Percentiles rank a stretch among this genome's conserved stretches.
Conservation (phyloP, 2,113 vertebrate species). For the Actinemys pallida region DNA sequence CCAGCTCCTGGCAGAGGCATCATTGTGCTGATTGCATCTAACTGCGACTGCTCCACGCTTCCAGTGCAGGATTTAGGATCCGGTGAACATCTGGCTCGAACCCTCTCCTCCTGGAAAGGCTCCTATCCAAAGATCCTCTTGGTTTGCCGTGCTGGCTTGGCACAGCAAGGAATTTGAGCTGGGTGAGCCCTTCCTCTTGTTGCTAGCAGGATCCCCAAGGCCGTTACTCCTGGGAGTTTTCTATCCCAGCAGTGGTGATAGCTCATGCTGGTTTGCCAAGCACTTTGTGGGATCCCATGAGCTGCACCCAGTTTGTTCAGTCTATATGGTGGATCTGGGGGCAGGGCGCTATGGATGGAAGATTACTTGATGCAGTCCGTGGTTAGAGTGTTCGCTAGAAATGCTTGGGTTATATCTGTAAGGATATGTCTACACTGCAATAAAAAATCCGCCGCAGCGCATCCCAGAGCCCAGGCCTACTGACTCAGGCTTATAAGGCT, state of each 20-base stretch:
- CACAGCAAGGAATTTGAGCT: neutral
- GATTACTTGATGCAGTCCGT: neutral
- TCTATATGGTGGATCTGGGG: neutral
- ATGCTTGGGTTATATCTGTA: neutral
- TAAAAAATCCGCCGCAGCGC: neutral
- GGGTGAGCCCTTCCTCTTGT: neutral
- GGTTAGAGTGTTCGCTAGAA: neutral
- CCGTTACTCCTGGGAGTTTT: neutral
- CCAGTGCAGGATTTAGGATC: neutral
- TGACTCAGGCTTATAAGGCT: neutral
- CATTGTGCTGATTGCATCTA: neutral
- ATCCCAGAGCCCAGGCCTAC: no score
- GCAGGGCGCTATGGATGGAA: neutral
- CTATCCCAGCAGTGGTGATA: neutral
- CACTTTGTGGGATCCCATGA: neutral
- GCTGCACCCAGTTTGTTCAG: neutral
- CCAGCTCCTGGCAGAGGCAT: neutral
- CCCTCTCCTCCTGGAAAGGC: neutral
- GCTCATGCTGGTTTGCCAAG: neutral
- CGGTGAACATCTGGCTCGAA: neutral
- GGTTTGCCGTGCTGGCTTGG: neutral
- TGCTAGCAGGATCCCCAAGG: neutral
- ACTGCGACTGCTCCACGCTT: neutral
- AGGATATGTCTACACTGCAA: neutral
- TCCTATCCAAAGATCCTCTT: neutral